A percentile compares a stretch with the other conserved stretches of the same genome.
These are phyloP conservation scores for Melinaea marsaeus DNA, from an alignment of 2,888 invertebrate species.

Conservation along the genomic window DNA sequence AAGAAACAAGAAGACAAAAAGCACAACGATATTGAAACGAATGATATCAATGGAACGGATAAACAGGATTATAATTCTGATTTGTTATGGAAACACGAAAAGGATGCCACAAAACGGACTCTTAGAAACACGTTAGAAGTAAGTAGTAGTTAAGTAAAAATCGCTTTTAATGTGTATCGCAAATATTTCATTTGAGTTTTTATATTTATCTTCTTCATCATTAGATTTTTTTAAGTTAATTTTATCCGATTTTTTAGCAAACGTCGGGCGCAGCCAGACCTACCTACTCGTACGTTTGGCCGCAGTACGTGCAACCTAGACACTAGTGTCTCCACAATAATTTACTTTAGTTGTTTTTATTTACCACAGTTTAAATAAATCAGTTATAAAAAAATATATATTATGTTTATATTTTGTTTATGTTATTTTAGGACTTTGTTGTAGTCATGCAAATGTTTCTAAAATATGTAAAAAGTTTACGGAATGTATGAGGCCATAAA, in stretches of 20 bases:
- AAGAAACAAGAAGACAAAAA: conserved; percentile 57
- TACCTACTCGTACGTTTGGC: conserved; percentile 54
- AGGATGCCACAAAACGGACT: conserved; percentile 53
- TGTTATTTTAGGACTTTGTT: not conserved
- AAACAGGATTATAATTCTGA: conserved; percentile 52
- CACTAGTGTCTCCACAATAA: conserved; percentile 42
- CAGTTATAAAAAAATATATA: not conserved
- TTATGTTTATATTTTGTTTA: not conserved
- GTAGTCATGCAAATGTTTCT: conserved; percentile 4
- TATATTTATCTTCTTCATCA: not conserved
- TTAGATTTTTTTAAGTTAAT: not conserved
- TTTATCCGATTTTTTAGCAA: conserved; percentile 22
- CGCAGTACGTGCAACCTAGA: conserved; percentile 55
- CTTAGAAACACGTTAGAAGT: conserved; percentile 57
- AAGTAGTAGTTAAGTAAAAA: conserved; percentile 32
- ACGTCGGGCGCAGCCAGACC: conserved; percentile 53
- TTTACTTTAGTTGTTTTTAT: conserved; percentile 24
- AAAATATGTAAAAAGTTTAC: not conserved
- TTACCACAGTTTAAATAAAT: conserved; percentile 32
- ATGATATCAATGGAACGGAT: conserved; percentile 43
- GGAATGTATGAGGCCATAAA: conserved; percentile 1
- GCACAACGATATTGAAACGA: conserved; percentile 57
- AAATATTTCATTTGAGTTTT: conserved; percentile 4
- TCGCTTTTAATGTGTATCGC: too few species aligned
- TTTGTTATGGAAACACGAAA: conserved; percentile 64